A percentile compares a stretch with the other conserved stretches of the same genome.
Conservation (phyloP, 2,888 invertebrate species). For the Homarus gammarus region DNA sequence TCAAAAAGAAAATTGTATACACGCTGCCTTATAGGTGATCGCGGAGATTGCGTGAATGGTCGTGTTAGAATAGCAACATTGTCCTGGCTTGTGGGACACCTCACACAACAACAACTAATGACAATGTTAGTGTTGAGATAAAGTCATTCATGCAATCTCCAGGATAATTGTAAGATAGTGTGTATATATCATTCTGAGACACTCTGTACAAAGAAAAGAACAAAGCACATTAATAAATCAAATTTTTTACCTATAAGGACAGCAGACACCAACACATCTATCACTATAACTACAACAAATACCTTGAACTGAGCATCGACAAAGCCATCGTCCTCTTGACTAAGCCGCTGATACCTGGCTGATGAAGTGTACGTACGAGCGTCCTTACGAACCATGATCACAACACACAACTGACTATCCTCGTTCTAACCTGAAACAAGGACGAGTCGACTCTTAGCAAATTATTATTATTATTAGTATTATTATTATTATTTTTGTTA, state of each 20-base stretch:
- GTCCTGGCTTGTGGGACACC: too few species aligned
- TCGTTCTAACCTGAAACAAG: slow-evolving; percentile 12
- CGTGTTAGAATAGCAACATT: too few species aligned
- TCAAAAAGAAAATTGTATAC: too few species aligned
- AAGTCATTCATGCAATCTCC: too few species aligned
- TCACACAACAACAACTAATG: too few species aligned
- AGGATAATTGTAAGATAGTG: too few species aligned
- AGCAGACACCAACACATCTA: neutral
- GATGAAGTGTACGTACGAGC: slow-evolving; percentile 46
- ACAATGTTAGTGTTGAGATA: too few species aligned
- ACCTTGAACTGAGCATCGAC: slow-evolving; percentile 75
- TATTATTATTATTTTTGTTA: too few species aligned
- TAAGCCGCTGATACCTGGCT: slow-evolving; percentile 63
- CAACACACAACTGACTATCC: slow-evolving; percentile 18
- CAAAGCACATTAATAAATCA: too few species aligned
- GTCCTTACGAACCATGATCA: slow-evolving; percentile 64
- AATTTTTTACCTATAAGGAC: too few species aligned
- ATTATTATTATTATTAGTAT: neutral
- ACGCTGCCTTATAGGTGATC: too few species aligned
- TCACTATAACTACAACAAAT: neutral
- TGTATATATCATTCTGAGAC: neutral
- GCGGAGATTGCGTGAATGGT: too few species aligned
- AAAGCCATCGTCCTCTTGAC: slow-evolving; percentile 75
- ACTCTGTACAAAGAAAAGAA: neutral
- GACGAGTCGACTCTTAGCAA: slow-evolving; percentile 2